Percentiles rank a stretch among this genome's conserved stretches.
Conservation (phyloP, 2,888 invertebrate genomes). For the Eilema caniola region DNA sequence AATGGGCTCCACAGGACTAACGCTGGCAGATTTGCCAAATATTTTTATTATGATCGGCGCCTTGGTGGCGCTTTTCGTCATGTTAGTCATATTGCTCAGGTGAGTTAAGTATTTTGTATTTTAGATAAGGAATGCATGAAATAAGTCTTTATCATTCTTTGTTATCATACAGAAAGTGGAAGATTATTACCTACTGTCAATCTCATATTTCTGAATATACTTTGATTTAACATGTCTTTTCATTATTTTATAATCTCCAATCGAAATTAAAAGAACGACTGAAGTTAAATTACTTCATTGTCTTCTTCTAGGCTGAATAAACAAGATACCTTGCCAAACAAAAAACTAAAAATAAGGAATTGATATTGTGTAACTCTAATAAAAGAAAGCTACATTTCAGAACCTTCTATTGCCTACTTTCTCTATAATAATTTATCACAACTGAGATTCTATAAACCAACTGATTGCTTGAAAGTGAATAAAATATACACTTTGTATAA, state of each 20-base stretch:
- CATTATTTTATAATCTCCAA: background rate
- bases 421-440: slow-evolving; percentile 3
- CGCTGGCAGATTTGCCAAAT: slow-evolving; percentile 91
- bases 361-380: background rate
- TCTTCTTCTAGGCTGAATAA: background rate
- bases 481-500: background rate
- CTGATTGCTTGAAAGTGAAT: background rate
- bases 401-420: slow-evolving; percentile 5
- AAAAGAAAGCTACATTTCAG: slow-evolving; percentile 5
- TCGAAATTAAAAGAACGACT: background rate
- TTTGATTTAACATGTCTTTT: too few relatives aligned
- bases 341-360: background rate
- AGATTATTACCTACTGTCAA: slow-evolving; percentile 22
- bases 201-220: background rate
- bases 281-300: background rate
- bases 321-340: background rate
- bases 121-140: slow-evolving; percentile 22
- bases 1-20: slow-evolving; percentile 86
- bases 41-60: slow-evolving; percentile 92
- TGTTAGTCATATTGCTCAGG: slow-evolving; percentile 92
- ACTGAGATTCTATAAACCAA: slow-evolving; percentile 3
- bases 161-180: slow-evolving; percentile 38
- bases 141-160: slow-evolving; percentile 15
- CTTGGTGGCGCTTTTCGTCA: slow-evolving; percentile 90
- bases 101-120: slow-evolving; percentile 66